These are phyloP conservation scores for Cyprinodon tularosa DNA, from an alignment of 2,113 vertebrate genomes.

Conservation along the genomic window DNA sequence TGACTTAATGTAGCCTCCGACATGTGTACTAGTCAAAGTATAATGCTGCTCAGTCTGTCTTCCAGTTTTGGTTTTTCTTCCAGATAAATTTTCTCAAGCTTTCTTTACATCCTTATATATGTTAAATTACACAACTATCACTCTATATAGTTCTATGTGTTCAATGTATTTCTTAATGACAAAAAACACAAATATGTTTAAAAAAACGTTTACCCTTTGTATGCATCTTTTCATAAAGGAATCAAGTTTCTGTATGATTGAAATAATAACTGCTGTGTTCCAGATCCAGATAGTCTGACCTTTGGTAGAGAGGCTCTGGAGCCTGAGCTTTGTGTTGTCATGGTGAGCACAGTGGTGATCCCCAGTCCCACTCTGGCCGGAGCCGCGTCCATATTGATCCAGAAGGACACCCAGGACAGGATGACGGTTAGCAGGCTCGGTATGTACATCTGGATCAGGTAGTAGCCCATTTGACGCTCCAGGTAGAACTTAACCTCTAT, in stretches of 20 bases:
- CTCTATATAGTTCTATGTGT: no score
- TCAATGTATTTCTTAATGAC: no score
- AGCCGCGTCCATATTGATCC: conserved; percentile 96
- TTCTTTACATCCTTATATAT: no score
- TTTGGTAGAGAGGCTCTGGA: conserved; percentile 93
- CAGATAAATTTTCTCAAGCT: no score
- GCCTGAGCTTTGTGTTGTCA: conserved; percentile 95
- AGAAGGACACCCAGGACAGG: conserved; percentile 96
- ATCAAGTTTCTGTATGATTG: neutral
- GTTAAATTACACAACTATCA: no score
- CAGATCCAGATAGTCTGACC: conserved; percentile 69
- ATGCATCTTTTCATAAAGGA: neutral
- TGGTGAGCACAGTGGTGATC: conserved; percentile 95
- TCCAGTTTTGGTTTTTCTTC: no score
- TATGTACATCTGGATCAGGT: conserved; percentile 98
- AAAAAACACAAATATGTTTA: no score
- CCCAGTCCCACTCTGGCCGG: conserved; percentile 92
- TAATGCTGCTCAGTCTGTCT: no score
- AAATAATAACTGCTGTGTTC: neutral
- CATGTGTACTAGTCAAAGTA: no score
- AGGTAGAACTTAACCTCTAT: conserved; percentile 96
- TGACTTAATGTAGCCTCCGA: no score
- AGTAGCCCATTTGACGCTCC: conserved; percentile 96
- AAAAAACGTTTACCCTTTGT: neutral
- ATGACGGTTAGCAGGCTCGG: conserved; percentile 94